Evolutionary conservation across 2,888 invertebrate genomes (phyloP).

Genomic region (Linnaemya vulpina): DNA sequence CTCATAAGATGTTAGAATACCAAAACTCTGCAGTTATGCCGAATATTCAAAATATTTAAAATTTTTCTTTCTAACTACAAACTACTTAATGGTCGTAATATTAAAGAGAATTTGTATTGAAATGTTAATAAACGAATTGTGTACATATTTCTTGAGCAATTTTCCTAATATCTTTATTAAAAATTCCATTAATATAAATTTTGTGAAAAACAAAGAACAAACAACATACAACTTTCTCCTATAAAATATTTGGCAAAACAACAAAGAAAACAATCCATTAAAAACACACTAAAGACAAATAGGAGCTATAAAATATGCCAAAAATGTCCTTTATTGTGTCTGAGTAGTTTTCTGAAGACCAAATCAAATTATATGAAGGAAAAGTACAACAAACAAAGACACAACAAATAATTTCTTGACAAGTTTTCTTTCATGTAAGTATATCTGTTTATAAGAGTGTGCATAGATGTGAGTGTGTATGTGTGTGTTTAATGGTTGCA

Average conservation of each 20-base stretch:
- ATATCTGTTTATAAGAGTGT: neutral
- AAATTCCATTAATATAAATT: slow-evolving; percentile 65
- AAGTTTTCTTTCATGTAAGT: slow-evolving; percentile 23
- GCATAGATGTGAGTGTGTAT: neutral
- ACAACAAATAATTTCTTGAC: slow-evolving; percentile 63
- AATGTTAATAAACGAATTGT: neutral
- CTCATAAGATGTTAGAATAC: too few relatives aligned
- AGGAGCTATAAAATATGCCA: slow-evolving; percentile 15
- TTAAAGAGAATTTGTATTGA: neutral
- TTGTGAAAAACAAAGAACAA: slow-evolving; percentile 20
- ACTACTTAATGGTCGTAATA: neutral
- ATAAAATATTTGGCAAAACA: slow-evolving; percentile 12
- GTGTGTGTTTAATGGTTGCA: slow-evolving; percentile 56
- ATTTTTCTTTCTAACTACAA: neutral
- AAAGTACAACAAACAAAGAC: slow-evolving; percentile 36
- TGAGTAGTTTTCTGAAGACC: slow-evolving; percentile 37
- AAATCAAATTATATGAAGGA: slow-evolving; percentile 34
- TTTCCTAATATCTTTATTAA: slow-evolving; percentile 41
- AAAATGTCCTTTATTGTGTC: slow-evolving; percentile 54
- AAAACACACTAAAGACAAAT: slow-evolving; percentile 7
- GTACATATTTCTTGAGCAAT: neutral
- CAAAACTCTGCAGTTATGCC: too few relatives aligned
- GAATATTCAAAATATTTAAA: too few relatives aligned
- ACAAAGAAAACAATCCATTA: slow-evolving; percentile 35
- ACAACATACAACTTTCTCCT: slow-evolving; percentile 32